Evolutionary conservation across 2,888 invertebrate species (phyloP).

Genomic region (Eurytoma californica): DNA sequence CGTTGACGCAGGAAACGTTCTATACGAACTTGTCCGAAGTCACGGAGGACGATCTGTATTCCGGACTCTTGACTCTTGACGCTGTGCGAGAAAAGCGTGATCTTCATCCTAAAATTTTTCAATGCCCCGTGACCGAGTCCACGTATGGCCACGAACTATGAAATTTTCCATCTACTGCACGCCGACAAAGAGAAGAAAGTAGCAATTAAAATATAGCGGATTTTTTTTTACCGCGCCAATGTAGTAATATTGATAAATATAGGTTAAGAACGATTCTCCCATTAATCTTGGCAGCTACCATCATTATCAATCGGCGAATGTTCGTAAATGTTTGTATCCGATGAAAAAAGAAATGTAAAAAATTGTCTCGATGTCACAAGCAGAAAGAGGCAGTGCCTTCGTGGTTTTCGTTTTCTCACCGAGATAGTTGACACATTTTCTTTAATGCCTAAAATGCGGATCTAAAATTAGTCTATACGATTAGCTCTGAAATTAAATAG

Average conservation of each 20-base stretch:
- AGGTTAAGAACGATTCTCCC: constrained; percentile 51
- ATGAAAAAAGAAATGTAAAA: constrained; percentile 31
- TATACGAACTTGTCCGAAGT: constrained; percentile 32
- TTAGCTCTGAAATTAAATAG: too few relatives aligned
- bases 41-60: constrained; percentile 35
- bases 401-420: neutral
- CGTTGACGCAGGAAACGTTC: constrained; percentile 25
- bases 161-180: neutral
- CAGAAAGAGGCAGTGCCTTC: constrained; percentile 12
- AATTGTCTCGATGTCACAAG: constrained; percentile 27
- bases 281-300: constrained; percentile 46
- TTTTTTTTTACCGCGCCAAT: constrained; percentile 15
- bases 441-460: neutral
- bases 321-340: constrained; percentile 4
- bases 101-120: constrained; percentile 40
- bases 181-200: constrained; percentile 20
- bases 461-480: too few relatives aligned
- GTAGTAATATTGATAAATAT: constrained; percentile 31
- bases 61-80: constrained; percentile 20
- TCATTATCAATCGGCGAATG: constrained; percentile 30
- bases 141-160: neutral
- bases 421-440: constrained; percentile 16
- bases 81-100: constrained; percentile 24
- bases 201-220: neutral
- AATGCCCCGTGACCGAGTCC: neutral